Conservation (phyloP, 2,888 invertebrate genomes). For the Endomychus coccineus region DNA sequence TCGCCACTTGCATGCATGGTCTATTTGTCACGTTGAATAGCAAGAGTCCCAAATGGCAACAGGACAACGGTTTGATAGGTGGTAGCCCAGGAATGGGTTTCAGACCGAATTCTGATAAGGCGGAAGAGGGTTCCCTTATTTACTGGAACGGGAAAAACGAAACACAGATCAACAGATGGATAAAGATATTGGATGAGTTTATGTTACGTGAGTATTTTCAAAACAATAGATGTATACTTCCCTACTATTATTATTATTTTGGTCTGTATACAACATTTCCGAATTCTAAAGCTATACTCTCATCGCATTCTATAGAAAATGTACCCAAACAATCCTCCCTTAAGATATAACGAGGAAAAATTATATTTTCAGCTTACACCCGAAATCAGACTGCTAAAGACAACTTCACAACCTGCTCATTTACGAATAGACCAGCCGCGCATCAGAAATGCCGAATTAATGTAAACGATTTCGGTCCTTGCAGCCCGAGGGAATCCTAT, state of each 20-base stretch:
- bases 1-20: constrained; percentile 7
- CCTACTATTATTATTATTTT: too few relatives aligned
- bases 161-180: constrained; percentile 11
- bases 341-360: too few relatives aligned
- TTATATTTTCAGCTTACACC: constrained; percentile 10
- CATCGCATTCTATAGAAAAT: too few relatives aligned
- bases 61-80: constrained; percentile 10
- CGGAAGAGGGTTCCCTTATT: constrained; percentile 7
- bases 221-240: neutral
- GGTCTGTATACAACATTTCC: too few relatives aligned
- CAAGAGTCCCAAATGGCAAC: constrained; percentile 7
- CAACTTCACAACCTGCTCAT: constrained; percentile 7
- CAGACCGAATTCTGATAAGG: constrained; percentile 7
- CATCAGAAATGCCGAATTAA: constrained; percentile 12
- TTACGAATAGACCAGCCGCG: constrained; percentile 8
- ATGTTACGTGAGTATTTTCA: constrained; percentile 11
- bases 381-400: neutral
- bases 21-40: constrained; percentile 7
- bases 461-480: constrained; percentile 8
- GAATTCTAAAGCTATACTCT: too few relatives aligned
- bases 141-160: constrained; percentile 13
- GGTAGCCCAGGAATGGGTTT: constrained; percentile 12
- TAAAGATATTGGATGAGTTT: constrained; percentile 10
- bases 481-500: constrained; percentile 11
- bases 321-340: too few relatives aligned